phyloP scores from a whole-genome alignment of 2,888 invertebrate species.

The Parnassius orleans region DNA sequence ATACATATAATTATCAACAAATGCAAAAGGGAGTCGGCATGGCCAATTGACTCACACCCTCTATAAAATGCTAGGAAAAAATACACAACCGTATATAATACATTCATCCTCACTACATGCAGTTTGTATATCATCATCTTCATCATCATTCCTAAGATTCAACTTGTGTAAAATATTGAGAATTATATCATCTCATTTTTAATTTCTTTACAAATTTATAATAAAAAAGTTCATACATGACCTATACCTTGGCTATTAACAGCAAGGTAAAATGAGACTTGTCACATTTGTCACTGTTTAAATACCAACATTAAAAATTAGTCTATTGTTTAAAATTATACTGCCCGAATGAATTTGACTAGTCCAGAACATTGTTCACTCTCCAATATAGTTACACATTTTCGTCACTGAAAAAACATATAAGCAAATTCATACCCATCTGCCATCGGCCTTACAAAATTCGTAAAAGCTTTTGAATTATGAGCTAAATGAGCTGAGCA shows the following conservation, averaged over 20 bases:
- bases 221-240: slow-evolving; percentile 11
- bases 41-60: slow-evolving; percentile 14
- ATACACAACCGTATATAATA: slow-evolving; percentile 38
- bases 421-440: slow-evolving; percentile 53
- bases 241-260: slow-evolving; percentile 13
- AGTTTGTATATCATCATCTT: slow-evolving; percentile 15
- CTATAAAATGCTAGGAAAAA: slow-evolving; percentile 35
- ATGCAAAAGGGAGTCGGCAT: slow-evolving; percentile 23
- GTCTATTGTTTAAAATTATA: slow-evolving; percentile 23
- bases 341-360: slow-evolving; percentile 37
- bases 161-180: slow-evolving; percentile 16
- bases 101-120: slow-evolving; percentile 24
- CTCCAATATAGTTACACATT: slow-evolving; percentile 25
- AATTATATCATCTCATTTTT: slow-evolving; percentile 5
- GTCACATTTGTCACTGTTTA: slow-evolving; percentile 12
- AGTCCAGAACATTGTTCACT: slow-evolving; percentile 32
- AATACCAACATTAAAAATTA: slow-evolving; percentile 29
- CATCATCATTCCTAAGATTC: slow-evolving; percentile 11
- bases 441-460: slow-evolving; percentile 55
- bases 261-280: slow-evolving; percentile 2
- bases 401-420: slow-evolving; percentile 26
- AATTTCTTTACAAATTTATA: slow-evolving; percentile 12
- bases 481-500: slow-evolving; percentile 74
- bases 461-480: slow-evolving; percentile 63
- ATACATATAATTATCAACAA: slow-evolving; percentile 28